These are phyloP conservation scores for Agrotis puta DNA, from an alignment of 2,888 invertebrate genomes.

Conservation along the genomic window DNA sequence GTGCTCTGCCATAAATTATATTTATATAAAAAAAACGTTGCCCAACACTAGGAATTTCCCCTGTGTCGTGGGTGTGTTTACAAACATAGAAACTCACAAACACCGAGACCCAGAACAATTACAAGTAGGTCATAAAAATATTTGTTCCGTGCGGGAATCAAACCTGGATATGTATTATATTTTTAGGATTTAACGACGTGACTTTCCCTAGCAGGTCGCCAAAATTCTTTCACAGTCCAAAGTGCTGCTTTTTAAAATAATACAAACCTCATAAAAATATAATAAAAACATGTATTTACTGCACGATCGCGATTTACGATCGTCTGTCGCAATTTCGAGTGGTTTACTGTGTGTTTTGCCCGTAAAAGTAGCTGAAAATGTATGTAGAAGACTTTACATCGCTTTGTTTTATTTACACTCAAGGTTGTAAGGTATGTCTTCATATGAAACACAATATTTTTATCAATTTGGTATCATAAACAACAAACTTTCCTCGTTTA, in stretches of 20 bases:
- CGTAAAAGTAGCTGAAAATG: slow-evolving; percentile 31
- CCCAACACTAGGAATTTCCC: no score
- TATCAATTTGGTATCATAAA: neutral
- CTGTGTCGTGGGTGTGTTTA: no score
- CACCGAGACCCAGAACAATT: no score
- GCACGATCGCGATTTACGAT: slow-evolving; percentile 42
- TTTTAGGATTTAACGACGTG: neutral
- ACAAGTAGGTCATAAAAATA: no score
- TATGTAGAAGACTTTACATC: slow-evolving; percentile 10
- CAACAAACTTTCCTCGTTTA: no score
- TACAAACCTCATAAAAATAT: slow-evolving; percentile 28
- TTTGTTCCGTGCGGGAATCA: no score
- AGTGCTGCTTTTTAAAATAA: slow-evolving; percentile 13
- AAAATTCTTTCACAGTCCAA: neutral
- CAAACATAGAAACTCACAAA: no score
- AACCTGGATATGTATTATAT: neutral
- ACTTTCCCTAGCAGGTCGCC: no score
- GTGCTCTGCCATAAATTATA: no score
- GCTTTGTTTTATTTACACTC: slow-evolving; percentile 22
- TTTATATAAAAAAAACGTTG: no score
- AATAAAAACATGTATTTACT: slow-evolving; percentile 31
- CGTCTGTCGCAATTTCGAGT: slow-evolving; percentile 25
- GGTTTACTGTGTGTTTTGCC: slow-evolving; percentile 10
- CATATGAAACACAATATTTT: neutral
- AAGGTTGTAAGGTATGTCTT: slow-evolving; percentile 5